These are phyloP conservation scores for Chiridota heheva DNA, from an alignment of 35 echinoderm and acorn worm species.

Conservation along the genomic window DNA sequence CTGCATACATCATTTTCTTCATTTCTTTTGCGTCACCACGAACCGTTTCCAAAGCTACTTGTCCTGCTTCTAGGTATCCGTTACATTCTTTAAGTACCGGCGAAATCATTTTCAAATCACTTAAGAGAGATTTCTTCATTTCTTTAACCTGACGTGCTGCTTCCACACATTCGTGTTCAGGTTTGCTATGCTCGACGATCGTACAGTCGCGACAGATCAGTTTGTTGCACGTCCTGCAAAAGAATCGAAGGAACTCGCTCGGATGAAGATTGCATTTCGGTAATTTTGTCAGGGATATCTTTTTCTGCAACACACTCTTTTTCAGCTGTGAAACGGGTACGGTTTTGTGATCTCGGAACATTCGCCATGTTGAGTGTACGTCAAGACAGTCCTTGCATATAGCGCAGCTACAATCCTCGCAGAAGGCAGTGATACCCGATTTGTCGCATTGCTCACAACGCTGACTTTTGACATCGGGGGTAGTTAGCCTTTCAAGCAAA, in stretches of 20 bases:
- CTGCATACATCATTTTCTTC: background rate
- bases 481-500: slow-evolving; percentile 1
- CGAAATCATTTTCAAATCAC: background rate
- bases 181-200: slow-evolving; percentile 41
- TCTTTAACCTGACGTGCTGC: slow-evolving; percentile 1
- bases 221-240: slow-evolving; percentile 44
- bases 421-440: background rate
- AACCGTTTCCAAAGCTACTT: background rate
- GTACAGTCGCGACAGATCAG: slow-evolving; percentile 58
- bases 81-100: background rate
- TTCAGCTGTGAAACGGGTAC: background rate
- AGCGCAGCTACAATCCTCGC: slow-evolving; percentile 1
- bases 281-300: background rate
- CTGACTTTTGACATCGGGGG: background rate
- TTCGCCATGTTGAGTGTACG: background rate
- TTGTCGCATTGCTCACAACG: slow-evolving; percentile 6
- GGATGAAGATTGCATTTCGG: slow-evolving; percentile 25
- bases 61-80: background rate
- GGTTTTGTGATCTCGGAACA: background rate
- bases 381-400: background rate
- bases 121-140: background rate
- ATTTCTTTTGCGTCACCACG: background rate
- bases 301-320: background rate
- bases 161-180: slow-evolving; percentile 26
- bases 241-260: slow-evolving; percentile 42